Conservation (phyloP, 2,797 vertebrate species). For the Scolopax rusticola region DNA sequence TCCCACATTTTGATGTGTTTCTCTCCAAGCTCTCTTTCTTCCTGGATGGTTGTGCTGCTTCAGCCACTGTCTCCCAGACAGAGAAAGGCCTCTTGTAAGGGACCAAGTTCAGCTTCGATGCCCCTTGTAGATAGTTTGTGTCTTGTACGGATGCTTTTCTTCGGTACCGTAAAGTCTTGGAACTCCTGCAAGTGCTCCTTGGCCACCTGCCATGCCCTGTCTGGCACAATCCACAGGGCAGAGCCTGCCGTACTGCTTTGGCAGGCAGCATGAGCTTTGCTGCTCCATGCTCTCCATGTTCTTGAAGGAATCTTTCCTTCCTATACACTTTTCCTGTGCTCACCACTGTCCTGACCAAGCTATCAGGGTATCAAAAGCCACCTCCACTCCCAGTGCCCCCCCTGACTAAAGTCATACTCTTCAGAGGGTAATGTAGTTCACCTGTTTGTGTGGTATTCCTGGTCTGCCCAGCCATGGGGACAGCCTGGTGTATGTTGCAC, state of each 20-base stretch:
- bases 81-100: background rate
- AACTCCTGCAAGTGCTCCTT: background rate
- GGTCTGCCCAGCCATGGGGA: background rate
- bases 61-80: background rate
- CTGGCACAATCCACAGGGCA: background rate
- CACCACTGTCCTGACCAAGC: background rate
- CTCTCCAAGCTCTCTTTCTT: background rate
- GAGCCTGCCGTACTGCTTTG: background rate
- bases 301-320: conserved; percentile 1
- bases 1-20: background rate
- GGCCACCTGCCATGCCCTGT: background rate
- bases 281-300: background rate
- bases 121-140: background rate
- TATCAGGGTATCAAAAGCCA: background rate
- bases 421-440: background rate
- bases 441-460: background rate
- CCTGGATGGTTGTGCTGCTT: background rate
- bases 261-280: background rate
- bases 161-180: background rate
- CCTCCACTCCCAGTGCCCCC: background rate
- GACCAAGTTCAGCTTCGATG: background rate
- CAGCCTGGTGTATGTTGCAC: background rate
- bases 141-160: background rate
- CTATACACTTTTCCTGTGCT: conserved; percentile 16
- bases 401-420: conserved; percentile 12